phyloP scores from a whole-genome alignment of 2,113 vertebrate species.

The Vireo altiloquus region DNA sequence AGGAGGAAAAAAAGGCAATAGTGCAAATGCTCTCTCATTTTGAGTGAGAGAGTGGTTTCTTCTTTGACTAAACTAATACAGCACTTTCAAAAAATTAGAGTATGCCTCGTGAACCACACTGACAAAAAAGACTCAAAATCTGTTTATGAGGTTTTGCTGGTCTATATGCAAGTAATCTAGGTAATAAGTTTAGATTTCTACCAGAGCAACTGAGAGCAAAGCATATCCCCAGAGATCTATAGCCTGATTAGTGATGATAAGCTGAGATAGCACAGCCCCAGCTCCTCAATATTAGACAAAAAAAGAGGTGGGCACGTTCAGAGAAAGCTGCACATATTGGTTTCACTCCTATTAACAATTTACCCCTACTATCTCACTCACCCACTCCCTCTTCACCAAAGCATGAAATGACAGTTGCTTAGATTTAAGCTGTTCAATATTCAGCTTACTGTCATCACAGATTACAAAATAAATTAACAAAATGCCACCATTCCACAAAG shows the following conservation, averaged over 20 bases:
- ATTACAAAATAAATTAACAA: conserved; percentile 17
- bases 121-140: not conserved
- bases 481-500: not conserved
- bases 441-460: conserved; percentile 16
- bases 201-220: not conserved
- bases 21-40: conserved; percentile 26
- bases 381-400: conserved; percentile 23
- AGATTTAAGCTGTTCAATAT: conserved; percentile 23
- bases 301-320: conserved; percentile 8
- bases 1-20: not conserved
- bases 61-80: not conserved
- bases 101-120: not conserved
- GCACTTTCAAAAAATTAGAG: not conserved
- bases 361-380: conserved; percentile 28
- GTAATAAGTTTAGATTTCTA: not conserved
- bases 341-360: conserved; percentile 46
- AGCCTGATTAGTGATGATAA: not conserved
- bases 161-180: conserved; percentile 2
- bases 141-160: not conserved
- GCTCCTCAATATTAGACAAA: not conserved
- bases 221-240: not conserved
- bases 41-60: not conserved
- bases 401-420: conserved; percentile 44
- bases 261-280: not conserved
- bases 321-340: conserved; percentile 22